These are phyloP conservation scores for Cryptoprocta ferox DNA, from an alignment of 2,797 vertebrate species.

Conservation along the genomic window DNA sequence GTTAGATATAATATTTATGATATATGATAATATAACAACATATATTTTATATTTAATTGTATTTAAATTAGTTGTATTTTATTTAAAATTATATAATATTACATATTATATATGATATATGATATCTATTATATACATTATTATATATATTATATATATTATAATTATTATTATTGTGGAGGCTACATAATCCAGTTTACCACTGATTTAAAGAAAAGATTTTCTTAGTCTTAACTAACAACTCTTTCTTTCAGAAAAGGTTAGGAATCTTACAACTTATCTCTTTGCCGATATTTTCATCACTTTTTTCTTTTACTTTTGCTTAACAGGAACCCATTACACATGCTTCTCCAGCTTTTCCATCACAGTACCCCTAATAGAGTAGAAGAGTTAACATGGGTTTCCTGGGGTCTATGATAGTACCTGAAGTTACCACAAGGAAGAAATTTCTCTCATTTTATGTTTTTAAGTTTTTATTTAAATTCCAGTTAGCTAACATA, in stretches of 20 bases:
- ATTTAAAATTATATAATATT: background rate
- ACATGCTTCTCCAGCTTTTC: background rate
- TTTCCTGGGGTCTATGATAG: background rate
- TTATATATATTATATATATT: too few species aligned
- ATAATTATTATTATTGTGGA: background rate
- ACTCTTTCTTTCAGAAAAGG: background rate
- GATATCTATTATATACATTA: background rate
- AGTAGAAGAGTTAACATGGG: background rate
- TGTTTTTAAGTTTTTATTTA: background rate
- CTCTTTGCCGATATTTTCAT: background rate
- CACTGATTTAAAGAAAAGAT: background rate
- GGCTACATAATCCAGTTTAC: background rate
- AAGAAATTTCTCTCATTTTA: background rate
- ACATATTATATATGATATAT: background rate
- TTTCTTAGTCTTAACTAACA: background rate
- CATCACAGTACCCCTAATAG: background rate
- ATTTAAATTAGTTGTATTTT: background rate
- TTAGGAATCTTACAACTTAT: background rate
- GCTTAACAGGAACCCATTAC: background rate
- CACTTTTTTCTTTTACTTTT: conserved; percentile 9
- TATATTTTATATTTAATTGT: background rate
- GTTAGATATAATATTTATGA: background rate
- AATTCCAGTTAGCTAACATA: background rate
- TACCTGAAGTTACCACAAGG: background rate
- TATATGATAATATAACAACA: background rate